phyloP scores from a whole-genome alignment of 2,113 vertebrate species.

The Labrus mixtus region DNA sequence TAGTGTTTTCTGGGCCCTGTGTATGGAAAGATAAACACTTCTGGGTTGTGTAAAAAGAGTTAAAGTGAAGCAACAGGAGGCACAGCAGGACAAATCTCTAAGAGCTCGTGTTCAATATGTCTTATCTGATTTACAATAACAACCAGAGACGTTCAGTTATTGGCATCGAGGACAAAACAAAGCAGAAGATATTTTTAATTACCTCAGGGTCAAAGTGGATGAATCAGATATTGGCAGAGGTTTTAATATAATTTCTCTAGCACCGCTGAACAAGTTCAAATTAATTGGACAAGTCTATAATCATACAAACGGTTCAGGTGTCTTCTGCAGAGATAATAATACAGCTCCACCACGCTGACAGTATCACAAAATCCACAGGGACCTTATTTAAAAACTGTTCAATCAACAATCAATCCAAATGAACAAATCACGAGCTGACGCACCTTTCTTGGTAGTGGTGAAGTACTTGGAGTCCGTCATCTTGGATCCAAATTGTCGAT shows the following conservation, averaged over 20 bases:
- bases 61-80: constrained; percentile 9
- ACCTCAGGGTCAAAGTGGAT: neutral
- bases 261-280: neutral
- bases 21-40: neutral
- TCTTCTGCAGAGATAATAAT: neutral
- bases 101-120: constrained; percentile 27
- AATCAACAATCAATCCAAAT: neutral
- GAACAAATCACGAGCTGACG: constrained; percentile 8
- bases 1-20: neutral
- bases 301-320: neutral
- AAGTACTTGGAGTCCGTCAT: constrained; percentile 99
- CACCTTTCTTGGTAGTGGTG: constrained; percentile 99
- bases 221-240: neutral
- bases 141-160: constrained; percentile 31
- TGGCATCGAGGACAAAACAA: neutral
- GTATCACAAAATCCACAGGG: neutral
- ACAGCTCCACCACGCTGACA: neutral
- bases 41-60: constrained; percentile 2
- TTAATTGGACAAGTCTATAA: neutral
- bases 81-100: constrained; percentile 31
- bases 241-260: neutral
- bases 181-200: neutral
- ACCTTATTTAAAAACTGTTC: neutral
- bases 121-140: constrained; percentile 46
- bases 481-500: constrained; percentile 87